Evolutionary conservation across 2,888 invertebrate genomes (phyloP).

Genomic region (Amblyteles armatorius): DNA sequence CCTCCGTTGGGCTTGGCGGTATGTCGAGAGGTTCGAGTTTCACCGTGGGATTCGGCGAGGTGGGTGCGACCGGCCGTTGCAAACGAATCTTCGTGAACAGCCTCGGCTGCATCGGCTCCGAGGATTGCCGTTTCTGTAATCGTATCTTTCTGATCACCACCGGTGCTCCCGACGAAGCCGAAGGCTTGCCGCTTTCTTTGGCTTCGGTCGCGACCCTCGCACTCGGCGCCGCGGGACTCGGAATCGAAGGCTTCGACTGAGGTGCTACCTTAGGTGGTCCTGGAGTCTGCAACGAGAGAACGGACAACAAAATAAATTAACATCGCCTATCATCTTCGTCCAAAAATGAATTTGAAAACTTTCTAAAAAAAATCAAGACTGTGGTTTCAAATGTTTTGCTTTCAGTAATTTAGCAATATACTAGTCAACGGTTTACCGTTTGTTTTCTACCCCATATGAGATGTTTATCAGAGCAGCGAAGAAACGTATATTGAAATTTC

Average conservation of each 20-base stretch:
- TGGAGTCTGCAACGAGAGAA: slow-evolving; percentile 72
- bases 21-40: slow-evolving; percentile 82
- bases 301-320: not conserved
- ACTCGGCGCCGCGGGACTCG: slow-evolving; percentile 17
- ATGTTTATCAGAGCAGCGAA: too few relatives aligned
- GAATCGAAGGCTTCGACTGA: slow-evolving; percentile 75
- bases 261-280: slow-evolving; percentile 80
- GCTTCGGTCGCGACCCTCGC: slow-evolving; percentile 72
- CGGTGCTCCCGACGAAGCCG: slow-evolving; percentile 52
- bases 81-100: slow-evolving; percentile 82
- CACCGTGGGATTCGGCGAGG: slow-evolving; percentile 76
- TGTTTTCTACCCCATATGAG: too few relatives aligned
- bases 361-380: not conserved
- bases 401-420: too few relatives aligned
- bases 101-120: slow-evolving; percentile 75
- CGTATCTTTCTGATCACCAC: slow-evolving; percentile 78
- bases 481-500: too few relatives aligned
- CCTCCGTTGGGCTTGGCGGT: slow-evolving; percentile 80
- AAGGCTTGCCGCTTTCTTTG: slow-evolving; percentile 77
- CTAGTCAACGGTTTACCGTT: too few relatives aligned
- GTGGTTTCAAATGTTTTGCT: too few relatives aligned
- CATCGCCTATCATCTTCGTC: not conserved
- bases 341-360: not conserved
- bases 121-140: slow-evolving; percentile 78
- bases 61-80: slow-evolving; percentile 78